A percentile compares a stretch with the other conserved stretches of the same genome.
Conservation (phyloP, 2,113 vertebrate genomes). For the Aramus guarauna region DNA sequence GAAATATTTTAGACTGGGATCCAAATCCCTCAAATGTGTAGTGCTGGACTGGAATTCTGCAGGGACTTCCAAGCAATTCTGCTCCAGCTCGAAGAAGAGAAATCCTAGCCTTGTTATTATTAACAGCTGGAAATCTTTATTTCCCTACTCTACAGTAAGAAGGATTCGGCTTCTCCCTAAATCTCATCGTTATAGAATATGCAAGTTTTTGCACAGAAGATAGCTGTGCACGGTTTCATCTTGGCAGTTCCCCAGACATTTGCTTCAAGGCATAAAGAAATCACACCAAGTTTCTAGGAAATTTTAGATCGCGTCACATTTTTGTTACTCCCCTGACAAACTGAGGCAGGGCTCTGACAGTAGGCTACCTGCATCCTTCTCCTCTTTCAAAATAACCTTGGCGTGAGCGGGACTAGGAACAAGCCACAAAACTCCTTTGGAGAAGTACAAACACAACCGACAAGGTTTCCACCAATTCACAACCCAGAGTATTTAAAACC, state of each 20-base stretch:
- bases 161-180: background rate
- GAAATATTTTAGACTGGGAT: background rate
- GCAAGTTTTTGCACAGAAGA: background rate
- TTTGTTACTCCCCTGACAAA: background rate
- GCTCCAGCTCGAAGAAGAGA: background rate
- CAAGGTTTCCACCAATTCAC: background rate
- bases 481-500: background rate
- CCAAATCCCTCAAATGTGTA: background rate
- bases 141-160: background rate
- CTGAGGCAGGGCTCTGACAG: background rate
- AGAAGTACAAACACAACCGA: background rate
- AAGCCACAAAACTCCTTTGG: background rate
- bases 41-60: background rate
- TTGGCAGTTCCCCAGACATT: background rate
- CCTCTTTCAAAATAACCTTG: background rate
- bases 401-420: background rate
- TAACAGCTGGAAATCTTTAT: slow-evolving; percentile 22
- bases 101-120: background rate
- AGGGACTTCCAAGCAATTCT: background rate
- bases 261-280: background rate
- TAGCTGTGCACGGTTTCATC: background rate
- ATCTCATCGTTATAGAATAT: background rate
- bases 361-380: background rate
- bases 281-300: background rate
- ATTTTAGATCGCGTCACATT: background rate